Evolutionary conservation across 2,888 invertebrate genomes (phyloP).

Genomic region (Xanthostigma xanthostigma): DNA sequence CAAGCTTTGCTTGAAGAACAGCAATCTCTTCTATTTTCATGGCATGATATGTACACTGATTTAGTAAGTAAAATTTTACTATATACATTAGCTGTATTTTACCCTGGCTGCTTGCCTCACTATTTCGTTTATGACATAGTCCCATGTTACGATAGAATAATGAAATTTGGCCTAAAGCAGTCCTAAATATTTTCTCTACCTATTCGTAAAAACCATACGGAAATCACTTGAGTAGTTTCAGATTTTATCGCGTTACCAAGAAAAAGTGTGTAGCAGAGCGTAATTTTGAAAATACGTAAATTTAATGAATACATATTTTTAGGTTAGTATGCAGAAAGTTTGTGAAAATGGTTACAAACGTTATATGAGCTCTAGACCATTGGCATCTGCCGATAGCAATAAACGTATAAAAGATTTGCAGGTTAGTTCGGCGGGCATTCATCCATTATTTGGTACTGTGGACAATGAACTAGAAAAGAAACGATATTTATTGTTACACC

Average conservation of each 20-base stretch:
- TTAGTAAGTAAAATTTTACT: constrained; percentile 40
- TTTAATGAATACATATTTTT: constrained; percentile 12
- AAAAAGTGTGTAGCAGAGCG: too few relatives aligned
- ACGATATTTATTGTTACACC: constrained; percentile 35
- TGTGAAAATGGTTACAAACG: constrained; percentile 83
- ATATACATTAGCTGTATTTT: too few relatives aligned
- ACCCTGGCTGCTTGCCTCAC: too few relatives aligned
- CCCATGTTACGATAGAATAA: too few relatives aligned
- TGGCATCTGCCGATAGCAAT: constrained; percentile 80
- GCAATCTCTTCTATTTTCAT: constrained; percentile 54
- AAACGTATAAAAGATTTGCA: constrained; percentile 63
- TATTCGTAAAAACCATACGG: too few relatives aligned
- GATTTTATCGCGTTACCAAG: neutral
- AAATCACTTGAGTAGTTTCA: too few relatives aligned
- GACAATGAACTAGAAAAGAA: constrained; percentile 23
- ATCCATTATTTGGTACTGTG: constrained; percentile 42
- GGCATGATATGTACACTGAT: constrained; percentile 59
- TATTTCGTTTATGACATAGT: too few relatives aligned
- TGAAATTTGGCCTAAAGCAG: too few relatives aligned
- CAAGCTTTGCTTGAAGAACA: constrained; percentile 70
- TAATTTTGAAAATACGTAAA: neutral
- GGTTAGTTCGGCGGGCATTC: constrained; percentile 37
- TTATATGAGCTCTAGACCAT: constrained; percentile 74
- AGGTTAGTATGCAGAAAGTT: constrained; percentile 53
- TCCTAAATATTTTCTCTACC: too few relatives aligned